Conservation (phyloP, 2,888 invertebrate species). For the Cheilosia urbana region DNA sequence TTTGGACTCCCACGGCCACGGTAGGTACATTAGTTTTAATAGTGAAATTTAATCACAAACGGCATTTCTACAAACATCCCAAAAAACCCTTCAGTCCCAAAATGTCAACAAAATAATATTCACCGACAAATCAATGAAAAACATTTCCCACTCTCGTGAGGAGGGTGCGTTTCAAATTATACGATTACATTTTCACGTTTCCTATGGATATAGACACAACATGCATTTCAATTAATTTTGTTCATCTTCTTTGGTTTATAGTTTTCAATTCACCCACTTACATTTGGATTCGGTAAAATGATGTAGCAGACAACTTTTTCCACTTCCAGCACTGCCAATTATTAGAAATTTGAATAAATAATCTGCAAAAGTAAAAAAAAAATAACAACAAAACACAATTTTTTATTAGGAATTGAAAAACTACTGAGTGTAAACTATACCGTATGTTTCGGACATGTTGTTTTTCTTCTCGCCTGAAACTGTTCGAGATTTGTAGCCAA, state of each 20-base stretch:
- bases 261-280: slow-evolving; percentile 84
- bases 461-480: slow-evolving; percentile 11
- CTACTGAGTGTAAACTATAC: slow-evolving; percentile 76
- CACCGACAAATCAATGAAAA: neutral
- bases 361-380: slow-evolving; percentile 85
- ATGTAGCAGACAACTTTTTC: slow-evolving; percentile 92
- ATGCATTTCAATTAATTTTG: neutral
- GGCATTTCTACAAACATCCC: too few species aligned
- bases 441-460: slow-evolving; percentile 82
- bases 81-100: neutral
- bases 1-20: too few species aligned
- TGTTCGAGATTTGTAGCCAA: slow-evolving; percentile 22
- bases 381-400: neutral
- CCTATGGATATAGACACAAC: neutral
- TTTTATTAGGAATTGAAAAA: neutral
- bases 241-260: neutral
- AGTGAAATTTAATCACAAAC: too few species aligned
- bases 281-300: slow-evolving; percentile 94
- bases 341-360: slow-evolving; percentile 93
- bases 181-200: slow-evolving; percentile 26
- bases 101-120: neutral
- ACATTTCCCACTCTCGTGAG: neutral
- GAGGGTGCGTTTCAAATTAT: neutral
- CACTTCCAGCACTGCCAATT: slow-evolving; percentile 93
- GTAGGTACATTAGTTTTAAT: too few species aligned